Percentiles rank a stretch among this genome's conserved stretches.
phyloP scores from a whole-genome alignment of 2,797 vertebrate genomes.

The Myotis myotis region DNA sequence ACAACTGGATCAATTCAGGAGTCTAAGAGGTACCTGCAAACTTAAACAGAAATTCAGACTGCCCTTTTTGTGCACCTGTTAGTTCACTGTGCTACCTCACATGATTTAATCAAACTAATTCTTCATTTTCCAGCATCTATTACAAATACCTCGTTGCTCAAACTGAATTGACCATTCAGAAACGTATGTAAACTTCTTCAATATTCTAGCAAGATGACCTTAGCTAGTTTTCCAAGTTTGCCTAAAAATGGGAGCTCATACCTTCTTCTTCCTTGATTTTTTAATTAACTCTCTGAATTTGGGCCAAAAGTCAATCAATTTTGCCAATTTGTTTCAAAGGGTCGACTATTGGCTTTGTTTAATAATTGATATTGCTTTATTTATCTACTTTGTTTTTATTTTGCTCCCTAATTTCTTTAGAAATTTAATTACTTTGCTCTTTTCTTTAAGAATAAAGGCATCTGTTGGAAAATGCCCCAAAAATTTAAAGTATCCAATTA shows the following conservation, averaged over 20 bases:
- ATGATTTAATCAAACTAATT: conserved; percentile 22
- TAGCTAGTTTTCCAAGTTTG: conserved; percentile 8
- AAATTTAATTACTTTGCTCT: not conserved
- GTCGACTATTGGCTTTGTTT: not conserved
- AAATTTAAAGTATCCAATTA: conserved; percentile 29
- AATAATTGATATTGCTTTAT: conserved; percentile 8
- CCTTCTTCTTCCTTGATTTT: not conserved
- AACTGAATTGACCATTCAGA: conserved; percentile 60
- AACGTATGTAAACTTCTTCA: conserved; percentile 49
- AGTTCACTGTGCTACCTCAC: not conserved
- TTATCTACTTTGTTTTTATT: conserved; percentile 23
- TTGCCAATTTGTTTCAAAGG: conserved; percentile 41
- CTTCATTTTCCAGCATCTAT: not conserved
- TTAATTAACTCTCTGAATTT: conserved; percentile 4
- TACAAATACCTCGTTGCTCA: conserved; percentile 57
- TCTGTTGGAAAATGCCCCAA: conserved; percentile 55
- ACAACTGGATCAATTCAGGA: conserved; percentile 63
- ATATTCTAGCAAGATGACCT: conserved; percentile 16
- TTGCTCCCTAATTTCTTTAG: conserved; percentile 52
- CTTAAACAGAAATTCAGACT: conserved; percentile 64
- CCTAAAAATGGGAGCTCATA: conserved; percentile 50
- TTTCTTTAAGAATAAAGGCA: conserved; percentile 54
- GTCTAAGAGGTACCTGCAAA: conserved; percentile 66
- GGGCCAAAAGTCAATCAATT: conserved; percentile 29
- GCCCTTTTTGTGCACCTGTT: not conserved